Conservation (phyloP, 2,797 vertebrate species). For the Macropodus opercularis region DNA sequence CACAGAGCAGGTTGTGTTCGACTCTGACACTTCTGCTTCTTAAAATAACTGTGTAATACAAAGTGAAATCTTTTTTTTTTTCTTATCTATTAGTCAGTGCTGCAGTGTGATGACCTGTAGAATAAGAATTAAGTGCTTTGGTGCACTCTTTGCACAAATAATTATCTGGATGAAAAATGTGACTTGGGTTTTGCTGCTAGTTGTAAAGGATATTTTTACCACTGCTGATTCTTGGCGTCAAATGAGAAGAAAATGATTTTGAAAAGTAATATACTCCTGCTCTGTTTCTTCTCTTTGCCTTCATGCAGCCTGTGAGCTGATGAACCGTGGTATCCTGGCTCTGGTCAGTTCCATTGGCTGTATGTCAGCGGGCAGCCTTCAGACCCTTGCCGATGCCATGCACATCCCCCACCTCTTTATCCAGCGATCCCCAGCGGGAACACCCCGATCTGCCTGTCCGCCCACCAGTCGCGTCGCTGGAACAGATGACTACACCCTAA, state of each 20-base stretch:
- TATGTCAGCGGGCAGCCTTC: constrained; percentile 93
- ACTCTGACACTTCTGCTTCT: constrained; percentile 13
- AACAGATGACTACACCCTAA: constrained; percentile 95
- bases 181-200: not conserved
- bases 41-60: constrained; percentile 17
- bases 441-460: constrained; percentile 91
- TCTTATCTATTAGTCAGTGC: constrained; percentile 9
- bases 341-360: constrained; percentile 98
- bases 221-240: not conserved
- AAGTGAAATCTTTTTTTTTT: constrained; percentile 11
- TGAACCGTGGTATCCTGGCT: constrained; percentile 98
- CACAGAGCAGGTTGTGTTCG: constrained; percentile 3
- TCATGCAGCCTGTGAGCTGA: constrained; percentile 93
- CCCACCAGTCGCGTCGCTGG: constrained; percentile 84
- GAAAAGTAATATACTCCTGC: constrained; percentile 24
- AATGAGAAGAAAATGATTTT: not conserved
- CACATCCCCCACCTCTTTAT: constrained; percentile 99
- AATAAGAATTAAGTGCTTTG: constrained; percentile 1
- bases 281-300: not conserved
- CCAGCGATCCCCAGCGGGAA: constrained; percentile 89
- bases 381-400: constrained; percentile 96
- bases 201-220: not conserved
- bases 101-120: constrained; percentile 33
- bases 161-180: constrained; percentile 17
- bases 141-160: constrained; percentile 4